phyloP scores from a whole-genome alignment of 2,888 invertebrate genomes.

The Camponotus fellah region DNA sequence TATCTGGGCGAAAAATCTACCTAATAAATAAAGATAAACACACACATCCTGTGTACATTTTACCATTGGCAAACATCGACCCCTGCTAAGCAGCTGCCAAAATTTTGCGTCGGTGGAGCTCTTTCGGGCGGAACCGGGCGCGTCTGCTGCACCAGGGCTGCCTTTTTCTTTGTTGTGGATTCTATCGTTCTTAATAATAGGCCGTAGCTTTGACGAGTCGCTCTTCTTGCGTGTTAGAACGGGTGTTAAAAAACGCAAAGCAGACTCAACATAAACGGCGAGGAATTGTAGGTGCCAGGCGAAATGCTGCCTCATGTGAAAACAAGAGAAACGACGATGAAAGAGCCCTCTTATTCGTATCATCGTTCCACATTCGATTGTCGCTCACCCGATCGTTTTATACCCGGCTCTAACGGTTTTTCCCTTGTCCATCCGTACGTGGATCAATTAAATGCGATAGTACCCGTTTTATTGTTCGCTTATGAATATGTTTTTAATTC shows the following conservation, averaged over 20 bases:
- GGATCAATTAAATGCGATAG: slow-evolving; percentile 64
- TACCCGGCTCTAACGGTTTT: slow-evolving; percentile 63
- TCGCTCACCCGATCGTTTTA: slow-evolving; percentile 60
- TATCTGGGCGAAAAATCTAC: neutral
- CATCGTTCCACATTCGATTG: slow-evolving; percentile 73
- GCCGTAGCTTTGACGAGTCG: slow-evolving; percentile 59
- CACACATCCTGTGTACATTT: neutral
- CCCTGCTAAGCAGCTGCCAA: slow-evolving; percentile 39
- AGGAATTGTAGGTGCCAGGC: slow-evolving; percentile 34
- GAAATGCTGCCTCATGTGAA: slow-evolving; percentile 68
- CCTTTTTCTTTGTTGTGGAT: slow-evolving; percentile 77
- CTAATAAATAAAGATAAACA: neutral
- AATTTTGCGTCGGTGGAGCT: slow-evolving; percentile 40
- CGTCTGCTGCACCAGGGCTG: slow-evolving; percentile 46
- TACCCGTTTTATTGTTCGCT: slow-evolving; percentile 53
- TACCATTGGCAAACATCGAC: neutral
- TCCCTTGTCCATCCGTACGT: slow-evolving; percentile 46
- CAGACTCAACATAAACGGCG: slow-evolving; percentile 50
- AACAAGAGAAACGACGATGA: slow-evolving; percentile 75
- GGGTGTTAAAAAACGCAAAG: slow-evolving; percentile 65
- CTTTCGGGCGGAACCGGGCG: slow-evolving; percentile 36
- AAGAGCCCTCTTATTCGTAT: slow-evolving; percentile 71
- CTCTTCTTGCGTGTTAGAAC: slow-evolving; percentile 53
- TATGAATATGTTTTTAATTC: slow-evolving; percentile 29
- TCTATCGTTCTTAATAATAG: slow-evolving; percentile 79